These are phyloP conservation scores for Sycophila sp. DNA, from an alignment of 1,140 invertebrate species.

Conservation along the genomic window DNA sequence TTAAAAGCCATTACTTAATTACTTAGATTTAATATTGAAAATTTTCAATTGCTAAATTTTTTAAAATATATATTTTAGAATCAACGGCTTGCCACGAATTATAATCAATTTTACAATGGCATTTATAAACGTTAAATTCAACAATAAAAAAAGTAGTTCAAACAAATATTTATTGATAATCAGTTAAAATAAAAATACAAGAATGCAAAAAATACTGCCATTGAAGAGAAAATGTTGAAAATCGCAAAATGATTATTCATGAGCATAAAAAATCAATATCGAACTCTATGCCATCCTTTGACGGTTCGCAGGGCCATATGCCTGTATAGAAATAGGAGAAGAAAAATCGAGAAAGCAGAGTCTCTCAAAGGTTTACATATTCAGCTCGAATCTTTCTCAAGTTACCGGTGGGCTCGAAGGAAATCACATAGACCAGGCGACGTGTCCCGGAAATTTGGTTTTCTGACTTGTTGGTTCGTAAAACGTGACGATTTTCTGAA, in stretches of 20 bases:
- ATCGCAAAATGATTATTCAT: background rate
- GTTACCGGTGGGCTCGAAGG: slow-evolving; percentile 4
- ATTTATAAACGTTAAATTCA: too few relatives aligned
- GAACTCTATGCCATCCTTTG: slow-evolving; percentile 7
- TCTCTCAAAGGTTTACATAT: slow-evolving; percentile 18
- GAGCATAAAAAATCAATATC: slow-evolving; percentile 17
- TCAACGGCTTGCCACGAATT: too few relatives aligned
- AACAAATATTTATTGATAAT: too few relatives aligned
- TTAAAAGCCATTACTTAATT: too few relatives aligned
- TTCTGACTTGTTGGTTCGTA: slow-evolving; percentile 39
- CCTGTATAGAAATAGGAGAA: background rate
- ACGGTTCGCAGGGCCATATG: background rate
- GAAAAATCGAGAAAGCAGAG: background rate
- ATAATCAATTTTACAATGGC: too few relatives aligned
- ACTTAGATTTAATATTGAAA: too few relatives aligned
- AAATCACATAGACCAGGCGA: slow-evolving; percentile 18
- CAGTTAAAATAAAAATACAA: too few relatives aligned
- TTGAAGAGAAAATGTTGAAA: background rate
- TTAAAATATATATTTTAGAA: too few relatives aligned
- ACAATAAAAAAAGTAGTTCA: too few relatives aligned
- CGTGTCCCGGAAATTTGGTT: slow-evolving; percentile 39
- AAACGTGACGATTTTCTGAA: slow-evolving; percentile 38
- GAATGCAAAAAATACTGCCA: too few relatives aligned
- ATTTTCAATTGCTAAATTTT: too few relatives aligned
- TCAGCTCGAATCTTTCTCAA: slow-evolving; percentile 22